Evolutionary conservation across 1,140 invertebrate genomes (phyloP), one percentile per base, ranked within the genome.

Genomic region (Drosophila willistoni): DNA sequence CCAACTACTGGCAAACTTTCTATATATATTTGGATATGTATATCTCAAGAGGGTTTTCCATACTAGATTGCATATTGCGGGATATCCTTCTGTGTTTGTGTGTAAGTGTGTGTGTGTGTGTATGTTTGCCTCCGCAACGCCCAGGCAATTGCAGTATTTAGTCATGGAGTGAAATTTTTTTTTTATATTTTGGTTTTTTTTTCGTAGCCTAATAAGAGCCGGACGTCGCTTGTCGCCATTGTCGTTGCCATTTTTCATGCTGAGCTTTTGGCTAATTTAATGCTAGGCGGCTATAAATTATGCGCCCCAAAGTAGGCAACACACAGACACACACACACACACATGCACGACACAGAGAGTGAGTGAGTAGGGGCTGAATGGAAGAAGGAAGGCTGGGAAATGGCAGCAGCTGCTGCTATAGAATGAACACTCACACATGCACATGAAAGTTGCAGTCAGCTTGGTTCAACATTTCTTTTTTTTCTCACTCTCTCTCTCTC

Each of bases 251-350:
- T 87, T 87, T 87, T 89, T 87, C 84, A 87, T 87, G 83, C 79
- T 77, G 79, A 77, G 83, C 83, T 83, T 83, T 87, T 79, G 84
- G 84, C 83, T 87, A 87, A 87, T 87, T 87, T 87, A 87, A 87
- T 80, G 84, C 76, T 78, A 72, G 79, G 79, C 73, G 83, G 84
- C 66, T 84, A 83, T 87, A 87, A 89, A 87, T 87, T 80, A 89
- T 87, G 79, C 66, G 69, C 71, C 71, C 57, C 62, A 86, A 87
- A 87, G 76, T 83, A 83, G 83, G 83, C 84, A 87, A 64, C 64
- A 36, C 42, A 51, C 17, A 36, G 39, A 51, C 17, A 47, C 7
- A 44, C 42, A 44, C 14, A 47, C 2, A 51, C 64, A 36, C 42
- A 51, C 17, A 51, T 10, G 19, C 17, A 47, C 44, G 22, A 47